Evolutionary conservation across 2,888 invertebrate genomes (phyloP).

Genomic region (Melieria omissa): DNA sequence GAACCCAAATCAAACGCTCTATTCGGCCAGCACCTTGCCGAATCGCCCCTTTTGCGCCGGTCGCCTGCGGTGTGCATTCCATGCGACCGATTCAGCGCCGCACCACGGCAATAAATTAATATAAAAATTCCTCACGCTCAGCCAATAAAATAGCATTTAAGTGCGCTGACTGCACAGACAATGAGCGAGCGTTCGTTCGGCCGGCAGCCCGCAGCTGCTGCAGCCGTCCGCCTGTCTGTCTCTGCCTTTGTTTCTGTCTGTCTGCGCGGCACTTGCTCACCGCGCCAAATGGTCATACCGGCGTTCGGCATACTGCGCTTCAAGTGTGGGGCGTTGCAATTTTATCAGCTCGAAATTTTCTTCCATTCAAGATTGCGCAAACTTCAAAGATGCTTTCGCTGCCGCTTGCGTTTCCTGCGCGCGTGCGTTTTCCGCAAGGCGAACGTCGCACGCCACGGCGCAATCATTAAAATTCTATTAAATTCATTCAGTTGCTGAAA

Average conservation of each 20-base stretch:
- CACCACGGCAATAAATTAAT: conserved; percentile 54
- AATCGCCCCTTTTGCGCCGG: too few relatives aligned
- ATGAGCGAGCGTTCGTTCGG: background rate
- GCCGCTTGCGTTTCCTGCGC: too few relatives aligned
- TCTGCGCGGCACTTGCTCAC: background rate
- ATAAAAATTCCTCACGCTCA: conserved; percentile 62
- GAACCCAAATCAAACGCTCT: too few relatives aligned
- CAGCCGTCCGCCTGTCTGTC: background rate
- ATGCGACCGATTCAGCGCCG: background rate
- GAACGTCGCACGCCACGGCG: background rate
- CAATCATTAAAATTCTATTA: conserved; percentile 33
- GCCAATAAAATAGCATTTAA: conserved; percentile 63
- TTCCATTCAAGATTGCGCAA: background rate
- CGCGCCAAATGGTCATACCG: background rate
- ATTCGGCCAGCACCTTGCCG: too few relatives aligned
- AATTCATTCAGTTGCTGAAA: conserved; percentile 8
- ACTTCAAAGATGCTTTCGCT: background rate
- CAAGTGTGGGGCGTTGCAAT: background rate
- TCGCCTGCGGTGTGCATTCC: too few relatives aligned
- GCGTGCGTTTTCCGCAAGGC: background rate
- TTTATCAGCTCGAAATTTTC: background rate
- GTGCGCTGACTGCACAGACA: conserved; percentile 19
- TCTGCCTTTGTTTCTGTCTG: background rate
- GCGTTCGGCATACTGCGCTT: background rate
- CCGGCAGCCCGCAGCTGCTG: background rate